Evolutionary conservation across 2,888 invertebrate species (phyloP).

Genomic region (Ornithoptera alexandrae): DNA sequence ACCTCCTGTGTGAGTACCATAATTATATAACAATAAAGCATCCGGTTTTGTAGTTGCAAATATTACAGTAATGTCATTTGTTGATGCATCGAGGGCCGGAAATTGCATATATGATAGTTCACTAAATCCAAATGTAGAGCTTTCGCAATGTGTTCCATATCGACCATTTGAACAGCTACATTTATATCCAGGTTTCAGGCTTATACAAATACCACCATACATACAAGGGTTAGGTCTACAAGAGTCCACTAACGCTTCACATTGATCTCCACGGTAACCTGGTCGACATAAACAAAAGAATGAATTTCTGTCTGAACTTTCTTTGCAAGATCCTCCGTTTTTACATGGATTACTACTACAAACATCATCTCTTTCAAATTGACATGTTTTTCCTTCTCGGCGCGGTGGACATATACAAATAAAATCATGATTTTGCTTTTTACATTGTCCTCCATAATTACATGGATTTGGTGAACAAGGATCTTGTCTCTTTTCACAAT

Average conservation of each 20-base stretch:
- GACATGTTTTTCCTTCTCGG: constrained; percentile 91
- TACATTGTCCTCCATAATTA: constrained; percentile 89
- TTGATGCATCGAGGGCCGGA: constrained; percentile 90
- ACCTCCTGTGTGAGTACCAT: constrained; percentile 91
- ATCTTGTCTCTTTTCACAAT: constrained; percentile 92
- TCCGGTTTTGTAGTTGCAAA: constrained; percentile 94
- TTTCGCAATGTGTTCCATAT: constrained; percentile 95
- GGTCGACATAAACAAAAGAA: constrained; percentile 96
- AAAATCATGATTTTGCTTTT: constrained; percentile 90
- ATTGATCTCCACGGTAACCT: constrained; percentile 94
- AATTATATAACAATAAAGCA: constrained; percentile 94
- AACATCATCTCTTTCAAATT: constrained; percentile 89
- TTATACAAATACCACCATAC: constrained; percentile 92
- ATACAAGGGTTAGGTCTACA: constrained; percentile 96
- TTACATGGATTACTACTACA: constrained; percentile 92
- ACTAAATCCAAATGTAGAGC: constrained; percentile 92
- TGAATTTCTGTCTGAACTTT: constrained; percentile 91
- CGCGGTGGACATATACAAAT: constrained; percentile 89
- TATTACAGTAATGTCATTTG: constrained; percentile 94
- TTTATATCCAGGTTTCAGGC: constrained; percentile 92
- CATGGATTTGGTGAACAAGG: constrained; percentile 96
- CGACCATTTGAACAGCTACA: constrained; percentile 92
- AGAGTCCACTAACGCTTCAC: constrained; percentile 92
- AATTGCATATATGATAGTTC: constrained; percentile 95
- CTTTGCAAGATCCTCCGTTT: constrained; percentile 95